These are phyloP conservation scores for Drosophila neotestacea DNA, from an alignment of 2,888 invertebrate genomes.

Conservation along the genomic window DNA sequence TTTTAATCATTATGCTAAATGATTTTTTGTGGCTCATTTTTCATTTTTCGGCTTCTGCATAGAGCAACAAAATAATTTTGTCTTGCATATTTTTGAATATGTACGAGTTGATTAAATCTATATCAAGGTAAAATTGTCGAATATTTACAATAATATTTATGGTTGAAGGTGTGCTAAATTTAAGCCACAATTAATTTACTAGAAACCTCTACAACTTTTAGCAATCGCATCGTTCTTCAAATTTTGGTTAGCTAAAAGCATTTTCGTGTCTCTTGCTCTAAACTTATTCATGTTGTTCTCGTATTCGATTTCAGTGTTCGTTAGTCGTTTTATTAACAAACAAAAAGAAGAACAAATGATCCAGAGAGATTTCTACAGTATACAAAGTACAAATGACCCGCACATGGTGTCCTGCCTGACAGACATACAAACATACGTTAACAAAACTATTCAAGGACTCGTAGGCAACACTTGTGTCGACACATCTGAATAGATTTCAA, in stretches of 20 bases:
- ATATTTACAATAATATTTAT: conserved; percentile 4
- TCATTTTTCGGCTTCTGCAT: conserved; percentile 48
- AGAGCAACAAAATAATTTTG: conserved; percentile 59
- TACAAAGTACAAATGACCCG: conserved; percentile 62
- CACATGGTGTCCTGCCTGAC: conserved; percentile 40
- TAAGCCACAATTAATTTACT: conserved; percentile 3
- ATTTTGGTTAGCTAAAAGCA: conserved; percentile 64
- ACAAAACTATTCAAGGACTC: conserved; percentile 51
- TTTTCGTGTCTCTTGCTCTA: conserved; percentile 66
- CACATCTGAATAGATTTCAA: conserved; percentile 75
- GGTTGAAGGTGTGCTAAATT: background rate
- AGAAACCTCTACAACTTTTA: conserved; percentile 18
- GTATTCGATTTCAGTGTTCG: conserved; percentile 57
- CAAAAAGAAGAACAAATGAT: conserved; percentile 13
- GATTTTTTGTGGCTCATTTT: conserved; percentile 67
- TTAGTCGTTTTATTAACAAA: conserved; percentile 31
- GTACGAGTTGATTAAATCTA: conserved; percentile 33
- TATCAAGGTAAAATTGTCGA: conserved; percentile 11
- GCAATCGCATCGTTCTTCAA: conserved; percentile 32
- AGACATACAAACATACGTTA: conserved; percentile 13
- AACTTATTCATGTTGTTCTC: conserved; percentile 46
- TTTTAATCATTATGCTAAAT: conserved; percentile 81
- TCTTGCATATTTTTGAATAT: conserved; percentile 35
- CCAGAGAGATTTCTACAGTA: conserved; percentile 13
- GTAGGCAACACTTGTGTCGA: conserved; percentile 61